Base-by-base conservation (phyloP, 2,113 vertebrate species). In the Gyps fulvus region DNA sequence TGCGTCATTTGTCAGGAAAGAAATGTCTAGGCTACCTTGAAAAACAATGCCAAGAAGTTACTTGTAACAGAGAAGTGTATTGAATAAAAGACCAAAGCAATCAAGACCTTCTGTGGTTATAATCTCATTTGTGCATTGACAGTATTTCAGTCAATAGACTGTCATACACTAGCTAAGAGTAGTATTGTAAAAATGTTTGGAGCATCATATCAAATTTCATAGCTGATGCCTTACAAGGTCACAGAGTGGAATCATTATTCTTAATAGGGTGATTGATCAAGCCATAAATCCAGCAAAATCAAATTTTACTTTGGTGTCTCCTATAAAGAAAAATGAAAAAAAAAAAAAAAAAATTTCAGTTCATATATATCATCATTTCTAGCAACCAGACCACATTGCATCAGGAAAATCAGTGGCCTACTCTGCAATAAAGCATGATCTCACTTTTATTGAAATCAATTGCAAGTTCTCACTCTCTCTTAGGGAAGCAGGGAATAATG, bases 61-160 rank as follows among this genome's bases (percentile, higher is more conserved):
- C 87, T 84, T 71, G 26, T 69, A 31, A 73, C 36, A 67, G 47
- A 58, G 54, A 62, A 93, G 45, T 21, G 50, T 63, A 97, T 92
- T 94, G 96, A 96, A 96, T 89, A 95, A 96, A 92, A 90, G 91
- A 90, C 95, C 86, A 92, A 85, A 83, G 71, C 79, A 92, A 95
- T 87, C 96, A 83, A 92, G 87, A 66, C 80, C 21, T 83, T 89
- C 81, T 70, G 69, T 82, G 84, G 74, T 92, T 95, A 91, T 94
- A 97, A 97, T 95, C 90, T 95, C 94, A 94, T 96, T 93, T 96
- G 83, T 55, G 92, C 83, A 91, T 67, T 93, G 93, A 96, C 94
- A 93, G 83, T 34, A 49, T 67, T 94, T 91, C 93, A 95, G 96
- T 97, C 96, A 95, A 97, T 92, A 96, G 85, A 61, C 88, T 80